phyloP scores from a whole-genome alignment of 2,888 invertebrate species.

The Margaritifera margaritifera region DNA sequence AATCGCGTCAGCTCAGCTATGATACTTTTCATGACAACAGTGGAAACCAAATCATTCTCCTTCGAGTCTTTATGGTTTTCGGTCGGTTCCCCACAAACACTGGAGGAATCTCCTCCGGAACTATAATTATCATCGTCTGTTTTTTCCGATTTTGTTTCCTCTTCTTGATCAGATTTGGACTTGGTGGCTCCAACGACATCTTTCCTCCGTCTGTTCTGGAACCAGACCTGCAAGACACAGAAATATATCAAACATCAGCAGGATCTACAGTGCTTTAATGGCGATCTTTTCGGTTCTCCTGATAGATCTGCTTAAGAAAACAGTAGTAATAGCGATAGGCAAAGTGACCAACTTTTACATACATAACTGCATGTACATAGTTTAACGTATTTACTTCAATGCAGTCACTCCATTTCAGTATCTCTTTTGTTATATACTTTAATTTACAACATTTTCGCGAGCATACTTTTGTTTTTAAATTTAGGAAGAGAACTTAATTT shows the following conservation, averaged over 20 bases:
- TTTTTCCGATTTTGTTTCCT: constrained; percentile 16
- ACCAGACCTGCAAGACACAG: constrained; percentile 64
- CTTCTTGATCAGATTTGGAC: constrained; percentile 22
- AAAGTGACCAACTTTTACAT: too few species aligned
- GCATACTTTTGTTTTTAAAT: too few species aligned
- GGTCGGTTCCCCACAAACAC: background rate
- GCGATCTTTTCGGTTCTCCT: too few species aligned
- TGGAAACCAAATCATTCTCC: constrained; percentile 54
- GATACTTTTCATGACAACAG: constrained; percentile 59
- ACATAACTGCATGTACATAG: too few species aligned
- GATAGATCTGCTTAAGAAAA: too few species aligned
- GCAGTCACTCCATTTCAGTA: too few species aligned
- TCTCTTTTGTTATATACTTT: too few species aligned
- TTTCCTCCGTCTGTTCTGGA: constrained; percentile 70
- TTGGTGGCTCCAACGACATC: constrained; percentile 56
- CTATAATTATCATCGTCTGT: constrained; percentile 20
- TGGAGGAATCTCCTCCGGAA: constrained; percentile 13
- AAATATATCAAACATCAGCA: background rate
- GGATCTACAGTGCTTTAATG: too few species aligned
- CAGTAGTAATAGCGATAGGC: too few species aligned
- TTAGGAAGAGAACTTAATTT: too few species aligned
- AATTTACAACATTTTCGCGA: too few species aligned
- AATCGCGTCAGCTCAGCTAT: constrained; percentile 60
- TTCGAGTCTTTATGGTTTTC: constrained; percentile 19
- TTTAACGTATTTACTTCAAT: too few species aligned